Evolutionary conservation across 2,113 vertebrate species (phyloP).

Genomic region (Eulemur rufifrons): DNA sequence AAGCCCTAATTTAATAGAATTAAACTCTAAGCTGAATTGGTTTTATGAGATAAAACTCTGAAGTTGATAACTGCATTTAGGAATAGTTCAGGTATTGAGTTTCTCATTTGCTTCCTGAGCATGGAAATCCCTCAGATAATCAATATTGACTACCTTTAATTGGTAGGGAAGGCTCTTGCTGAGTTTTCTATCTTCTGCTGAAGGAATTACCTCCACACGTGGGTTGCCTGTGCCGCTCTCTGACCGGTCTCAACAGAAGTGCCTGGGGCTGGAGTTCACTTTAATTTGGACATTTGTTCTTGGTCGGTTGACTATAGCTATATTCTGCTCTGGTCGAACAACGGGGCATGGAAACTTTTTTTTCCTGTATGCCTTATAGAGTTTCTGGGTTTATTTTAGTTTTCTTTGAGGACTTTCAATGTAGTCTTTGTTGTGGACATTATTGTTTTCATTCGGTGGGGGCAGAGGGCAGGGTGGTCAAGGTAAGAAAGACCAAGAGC

Average conservation of each 20-base stretch:
- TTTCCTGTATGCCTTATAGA: background rate
- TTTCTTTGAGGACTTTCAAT: slow-evolving; percentile 13
- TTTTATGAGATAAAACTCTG: slow-evolving; percentile 90
- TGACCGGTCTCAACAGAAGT: background rate
- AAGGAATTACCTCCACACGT: background rate
- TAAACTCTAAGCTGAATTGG: slow-evolving; percentile 89
- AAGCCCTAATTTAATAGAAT: slow-evolving; percentile 90
- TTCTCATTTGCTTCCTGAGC: slow-evolving; percentile 89
- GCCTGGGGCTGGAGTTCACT: background rate
- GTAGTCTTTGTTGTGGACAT: background rate
- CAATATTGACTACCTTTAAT: slow-evolving; percentile 89
- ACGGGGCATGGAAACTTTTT: background rate
- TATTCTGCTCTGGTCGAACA: fast-evolving
- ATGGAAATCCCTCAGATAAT: slow-evolving; percentile 89
- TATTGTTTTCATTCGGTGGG: background rate
- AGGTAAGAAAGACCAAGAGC: background rate
- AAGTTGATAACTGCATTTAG: slow-evolving; percentile 90
- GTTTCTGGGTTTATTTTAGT: background rate
- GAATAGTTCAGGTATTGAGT: slow-evolving; percentile 90
- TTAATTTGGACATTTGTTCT: background rate
- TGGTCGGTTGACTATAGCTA: background rate
- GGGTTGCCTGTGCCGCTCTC: background rate
- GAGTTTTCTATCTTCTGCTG: slow-evolving; percentile 65
- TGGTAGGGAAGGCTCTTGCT: slow-evolving; percentile 81
- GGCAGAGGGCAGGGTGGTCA: background rate